Base-by-base conservation (phyloP, 2,888 invertebrate genomes). In the Anaspis maculata region DNA sequence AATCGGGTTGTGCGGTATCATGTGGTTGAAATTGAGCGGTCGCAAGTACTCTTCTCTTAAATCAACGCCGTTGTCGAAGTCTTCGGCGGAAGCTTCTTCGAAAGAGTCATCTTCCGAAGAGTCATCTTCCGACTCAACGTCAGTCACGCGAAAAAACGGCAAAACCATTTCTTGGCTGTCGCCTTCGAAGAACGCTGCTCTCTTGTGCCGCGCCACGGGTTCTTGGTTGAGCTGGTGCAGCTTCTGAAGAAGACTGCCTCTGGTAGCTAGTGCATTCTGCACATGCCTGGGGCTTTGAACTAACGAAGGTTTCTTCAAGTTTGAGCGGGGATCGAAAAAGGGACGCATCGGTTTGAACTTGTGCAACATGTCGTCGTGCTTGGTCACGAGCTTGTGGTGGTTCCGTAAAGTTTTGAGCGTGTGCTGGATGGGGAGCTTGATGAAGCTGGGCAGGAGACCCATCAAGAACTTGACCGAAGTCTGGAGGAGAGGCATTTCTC, bases 1-100 rank as follows among this genome's bases (percentile, higher is more conserved):
- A 3, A 63, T 39, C 0, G 62, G 62, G 21, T 56, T 54, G 3
- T 55, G 51, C 1, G 59, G 55, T 2, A 51, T 13, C 3, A 49
- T 37, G 27, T 43, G 46, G 13, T 46, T 45, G 31, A 37, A 37
- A 34, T 48, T 37, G 7, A 41, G 30, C 3, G 41, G 41, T 32
- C 25, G 29, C 7, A 40, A 22, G 24, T 15, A 35, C 7, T 40
- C 39, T 12, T 31, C 21, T 14, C 13, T 12, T 13, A 12, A 13
- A 25, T 26, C 12, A 30, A 27, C 32, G 13, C 32, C 31, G 24
- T 39, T 32, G 14, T 44, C 41, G 30, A 28, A 31, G 6, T 15
- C 15, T 15, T 16, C 29, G n/a, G 19, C 41, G 3, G 25, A 12
- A 25, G 35, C 28, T 13, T 46, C 39, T 12, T 34, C 34, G 9